Evolutionary conservation across 2,888 invertebrate genomes (phyloP).

Genomic region (Nomada hirtipes): DNA sequence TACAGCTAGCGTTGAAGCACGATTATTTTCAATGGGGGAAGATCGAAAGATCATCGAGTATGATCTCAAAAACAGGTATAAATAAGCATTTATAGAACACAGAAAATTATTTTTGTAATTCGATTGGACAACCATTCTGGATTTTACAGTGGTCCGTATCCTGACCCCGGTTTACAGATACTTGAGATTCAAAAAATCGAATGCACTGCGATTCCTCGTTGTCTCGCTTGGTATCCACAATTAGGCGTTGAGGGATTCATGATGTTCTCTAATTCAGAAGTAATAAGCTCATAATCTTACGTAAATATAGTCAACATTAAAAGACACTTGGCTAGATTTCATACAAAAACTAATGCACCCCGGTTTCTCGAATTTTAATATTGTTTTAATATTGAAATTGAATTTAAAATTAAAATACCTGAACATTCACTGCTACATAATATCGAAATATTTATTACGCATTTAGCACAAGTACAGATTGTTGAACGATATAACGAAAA

Average conservation of each 20-base stretch:
- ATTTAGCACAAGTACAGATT: slow-evolving; percentile 88
- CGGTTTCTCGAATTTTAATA: too few species aligned
- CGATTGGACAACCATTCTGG: background rate
- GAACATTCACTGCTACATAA: background rate
- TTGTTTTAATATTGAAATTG: too few species aligned
- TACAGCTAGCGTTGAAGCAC: slow-evolving; percentile 81
- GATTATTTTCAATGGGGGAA: slow-evolving; percentile 86
- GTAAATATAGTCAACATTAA: background rate
- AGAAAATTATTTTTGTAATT: background rate
- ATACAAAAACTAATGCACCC: background rate
- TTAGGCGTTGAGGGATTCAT: slow-evolving; percentile 85
- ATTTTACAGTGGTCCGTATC: slow-evolving; percentile 73
- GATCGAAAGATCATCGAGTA: slow-evolving; percentile 88
- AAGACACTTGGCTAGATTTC: background rate
- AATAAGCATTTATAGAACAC: background rate
- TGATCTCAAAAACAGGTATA: slow-evolving; percentile 85
- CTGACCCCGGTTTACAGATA: slow-evolving; percentile 76
- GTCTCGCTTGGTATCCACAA: slow-evolving; percentile 85
- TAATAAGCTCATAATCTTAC: slow-evolving; percentile 68
- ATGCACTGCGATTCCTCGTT: slow-evolving; percentile 87
- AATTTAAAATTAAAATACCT: too few species aligned
- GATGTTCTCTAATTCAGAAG: slow-evolving; percentile 88
- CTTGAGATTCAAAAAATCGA: slow-evolving; percentile 86
- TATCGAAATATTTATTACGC: background rate
- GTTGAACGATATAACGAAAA: slow-evolving; percentile 87